Conservation (phyloP, 1,140 invertebrate genomes). For the Zaprionus ornatus region DNA sequence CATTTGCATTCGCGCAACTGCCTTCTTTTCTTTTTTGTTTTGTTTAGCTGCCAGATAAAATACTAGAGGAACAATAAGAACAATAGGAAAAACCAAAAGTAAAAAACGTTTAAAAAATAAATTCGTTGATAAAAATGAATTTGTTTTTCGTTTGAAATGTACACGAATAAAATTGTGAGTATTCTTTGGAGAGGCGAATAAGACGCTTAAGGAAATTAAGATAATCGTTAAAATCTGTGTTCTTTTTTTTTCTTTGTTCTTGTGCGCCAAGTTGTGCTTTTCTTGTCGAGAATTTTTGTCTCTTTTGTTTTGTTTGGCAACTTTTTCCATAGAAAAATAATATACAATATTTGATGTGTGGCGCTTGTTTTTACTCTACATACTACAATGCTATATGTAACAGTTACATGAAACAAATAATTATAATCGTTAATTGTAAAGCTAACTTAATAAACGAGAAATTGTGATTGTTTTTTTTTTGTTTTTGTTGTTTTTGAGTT, state of each 20-base stretch:
- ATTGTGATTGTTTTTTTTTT: slow-evolving; percentile 29
- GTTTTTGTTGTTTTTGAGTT: slow-evolving; percentile 34
- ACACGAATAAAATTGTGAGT: slow-evolving; percentile 66
- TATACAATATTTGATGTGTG: slow-evolving; percentile 41
- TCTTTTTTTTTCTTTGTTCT: neutral
- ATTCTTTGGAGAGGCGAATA: slow-evolving; percentile 67
- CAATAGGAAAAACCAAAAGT: slow-evolving; percentile 20
- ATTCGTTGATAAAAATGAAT: slow-evolving; percentile 60
- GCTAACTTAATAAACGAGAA: slow-evolving; percentile 57
- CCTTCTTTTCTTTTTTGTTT: neutral
- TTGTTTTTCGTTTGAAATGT: slow-evolving; percentile 21
- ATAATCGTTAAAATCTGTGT: slow-evolving; percentile 13
- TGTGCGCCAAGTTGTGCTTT: slow-evolving; percentile 14
- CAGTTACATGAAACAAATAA: slow-evolving; percentile 55
- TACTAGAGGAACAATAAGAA: slow-evolving; percentile 33
- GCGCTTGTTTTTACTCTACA: slow-evolving; percentile 45
- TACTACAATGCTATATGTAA: slow-evolving; percentile 66
- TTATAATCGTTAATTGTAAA: slow-evolving; percentile 47
- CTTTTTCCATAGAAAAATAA: slow-evolving; percentile 50
- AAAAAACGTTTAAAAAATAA: slow-evolving; percentile 49
- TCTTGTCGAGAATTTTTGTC: slow-evolving; percentile 1
- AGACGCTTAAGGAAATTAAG: slow-evolving; percentile 25
- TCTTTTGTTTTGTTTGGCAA: slow-evolving; percentile 40
- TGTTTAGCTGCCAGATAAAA: slow-evolving; percentile 38
- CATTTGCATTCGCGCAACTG: neutral